Evolutionary conservation across 2,797 vertebrate species (phyloP).

Genomic region (Gephyroberyx darwinii): DNA sequence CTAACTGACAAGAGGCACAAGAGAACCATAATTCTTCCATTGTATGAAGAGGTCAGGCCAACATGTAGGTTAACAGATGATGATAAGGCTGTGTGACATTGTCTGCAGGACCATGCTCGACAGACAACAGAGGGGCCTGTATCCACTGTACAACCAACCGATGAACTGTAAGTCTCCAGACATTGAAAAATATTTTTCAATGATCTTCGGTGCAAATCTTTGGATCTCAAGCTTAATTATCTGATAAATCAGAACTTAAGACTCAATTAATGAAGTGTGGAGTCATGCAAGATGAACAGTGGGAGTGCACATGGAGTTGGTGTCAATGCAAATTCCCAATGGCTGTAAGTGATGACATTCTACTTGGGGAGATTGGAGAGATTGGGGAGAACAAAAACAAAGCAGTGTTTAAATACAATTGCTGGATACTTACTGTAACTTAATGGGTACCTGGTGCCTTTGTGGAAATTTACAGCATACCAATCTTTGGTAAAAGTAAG

Average conservation of each 20-base stretch:
- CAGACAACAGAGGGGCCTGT: background rate
- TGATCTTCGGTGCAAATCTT: background rate
- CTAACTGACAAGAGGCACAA: background rate
- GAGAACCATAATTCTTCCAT: background rate
- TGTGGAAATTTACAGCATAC: too few relatives aligned
- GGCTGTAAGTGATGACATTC: too few relatives aligned
- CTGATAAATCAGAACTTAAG: background rate
- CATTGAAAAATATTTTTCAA: background rate
- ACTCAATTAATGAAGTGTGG: too few relatives aligned
- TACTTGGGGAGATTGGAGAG: too few relatives aligned
- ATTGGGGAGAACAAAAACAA: too few relatives aligned
- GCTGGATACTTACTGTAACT: too few relatives aligned
- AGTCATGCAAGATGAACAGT: too few relatives aligned
- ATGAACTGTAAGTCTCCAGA: slow-evolving; percentile 53
- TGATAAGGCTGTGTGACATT: background rate
- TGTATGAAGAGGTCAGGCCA: background rate
- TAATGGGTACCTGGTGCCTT: too few relatives aligned
- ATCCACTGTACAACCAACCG: background rate
- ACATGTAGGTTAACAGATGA: background rate
- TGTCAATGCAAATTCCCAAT: too few relatives aligned
- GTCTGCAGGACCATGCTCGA: slow-evolving; percentile 4
- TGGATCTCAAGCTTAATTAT: background rate
- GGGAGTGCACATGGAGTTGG: too few relatives aligned
- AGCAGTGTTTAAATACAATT: too few relatives aligned
- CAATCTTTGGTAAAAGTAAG: too few relatives aligned